Percentiles rank a stretch among this genome's conserved stretches.
phyloP scores from a whole-genome alignment of 2,888 invertebrate species.

The Leucania comma region DNA sequence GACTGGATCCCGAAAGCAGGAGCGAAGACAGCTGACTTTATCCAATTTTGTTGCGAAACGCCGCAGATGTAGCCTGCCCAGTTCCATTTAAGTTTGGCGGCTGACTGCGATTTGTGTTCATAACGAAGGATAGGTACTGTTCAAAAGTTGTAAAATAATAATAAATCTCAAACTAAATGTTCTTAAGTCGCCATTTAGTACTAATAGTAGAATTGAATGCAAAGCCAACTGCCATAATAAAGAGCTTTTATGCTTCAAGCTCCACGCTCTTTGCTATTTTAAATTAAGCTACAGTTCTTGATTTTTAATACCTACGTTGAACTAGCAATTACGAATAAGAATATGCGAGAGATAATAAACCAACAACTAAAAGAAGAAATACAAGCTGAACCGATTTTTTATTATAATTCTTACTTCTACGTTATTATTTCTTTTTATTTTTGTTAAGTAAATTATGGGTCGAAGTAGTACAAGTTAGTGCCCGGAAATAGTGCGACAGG shows the following conservation, averaged over 20 bases:
- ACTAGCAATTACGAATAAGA: background rate
- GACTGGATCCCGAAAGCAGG: no score
- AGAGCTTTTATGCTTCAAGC: background rate
- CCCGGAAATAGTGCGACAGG: no score
- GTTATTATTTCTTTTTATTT: no score
- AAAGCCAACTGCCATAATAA: background rate
- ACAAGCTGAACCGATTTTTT: background rate
- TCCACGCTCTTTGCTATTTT: background rate
- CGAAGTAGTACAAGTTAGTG: no score
- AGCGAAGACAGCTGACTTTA: no score
- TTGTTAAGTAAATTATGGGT: no score
- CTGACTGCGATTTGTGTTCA: no score
- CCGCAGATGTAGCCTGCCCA: no score
- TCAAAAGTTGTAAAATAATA: no score
- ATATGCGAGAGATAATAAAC: background rate
- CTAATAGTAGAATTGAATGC: background rate
- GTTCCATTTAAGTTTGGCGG: no score
- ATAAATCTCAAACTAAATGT: background rate
- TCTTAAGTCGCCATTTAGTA: background rate
- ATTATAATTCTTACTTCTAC: background rate
- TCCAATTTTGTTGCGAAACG: no score
- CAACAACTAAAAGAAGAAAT: background rate
- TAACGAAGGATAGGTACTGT: no score
- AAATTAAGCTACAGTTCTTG: background rate
- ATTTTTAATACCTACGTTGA: background rate